Conservation (phyloP, 1,140 invertebrate species). For the Drosophila ficusphila region DNA sequence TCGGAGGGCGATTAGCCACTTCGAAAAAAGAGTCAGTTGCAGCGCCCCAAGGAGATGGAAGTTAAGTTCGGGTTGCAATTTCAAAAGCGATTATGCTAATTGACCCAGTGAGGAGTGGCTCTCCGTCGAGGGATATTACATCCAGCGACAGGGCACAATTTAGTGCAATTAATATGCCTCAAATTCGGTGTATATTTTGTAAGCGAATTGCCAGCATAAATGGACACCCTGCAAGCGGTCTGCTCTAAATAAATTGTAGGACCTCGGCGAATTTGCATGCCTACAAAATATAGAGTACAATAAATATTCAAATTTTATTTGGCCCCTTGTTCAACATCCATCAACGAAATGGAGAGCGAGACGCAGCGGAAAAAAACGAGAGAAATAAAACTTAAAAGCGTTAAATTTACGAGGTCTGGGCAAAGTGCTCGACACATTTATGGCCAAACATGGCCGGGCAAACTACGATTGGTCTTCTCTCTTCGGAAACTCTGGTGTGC, state of each 20-base stretch:
- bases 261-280: constrained; percentile 55
- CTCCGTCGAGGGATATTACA: not conserved
- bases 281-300: constrained; percentile 65
- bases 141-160: constrained; percentile 43
- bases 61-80: constrained; percentile 64
- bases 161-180: constrained; percentile 64
- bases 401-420: constrained; percentile 71
- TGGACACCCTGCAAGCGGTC: constrained; percentile 19
- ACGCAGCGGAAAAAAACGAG: constrained; percentile 8
- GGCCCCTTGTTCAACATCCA: constrained; percentile 9
- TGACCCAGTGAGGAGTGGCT: constrained; percentile 46
- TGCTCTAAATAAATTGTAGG: constrained; percentile 16
- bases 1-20: constrained; percentile 49
- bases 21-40: constrained; percentile 55
- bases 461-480: constrained; percentile 36
- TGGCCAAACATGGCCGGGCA: constrained; percentile 60
- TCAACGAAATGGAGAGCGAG: constrained; percentile 15
- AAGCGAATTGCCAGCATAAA: constrained; percentile 20
- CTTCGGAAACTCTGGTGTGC: not conserved
- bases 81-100: constrained; percentile 80
- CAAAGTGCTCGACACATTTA: constrained; percentile 64
- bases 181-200: constrained; percentile 59
- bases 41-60: constrained; percentile 33
- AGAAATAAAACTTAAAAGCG: constrained; percentile 69
- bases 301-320: constrained; percentile 77